Percentiles rank a stretch among this genome's conserved stretches.
Evolutionary conservation across 2,797 vertebrate genomes (phyloP).

Genomic region (Tangara arthus): DNA sequence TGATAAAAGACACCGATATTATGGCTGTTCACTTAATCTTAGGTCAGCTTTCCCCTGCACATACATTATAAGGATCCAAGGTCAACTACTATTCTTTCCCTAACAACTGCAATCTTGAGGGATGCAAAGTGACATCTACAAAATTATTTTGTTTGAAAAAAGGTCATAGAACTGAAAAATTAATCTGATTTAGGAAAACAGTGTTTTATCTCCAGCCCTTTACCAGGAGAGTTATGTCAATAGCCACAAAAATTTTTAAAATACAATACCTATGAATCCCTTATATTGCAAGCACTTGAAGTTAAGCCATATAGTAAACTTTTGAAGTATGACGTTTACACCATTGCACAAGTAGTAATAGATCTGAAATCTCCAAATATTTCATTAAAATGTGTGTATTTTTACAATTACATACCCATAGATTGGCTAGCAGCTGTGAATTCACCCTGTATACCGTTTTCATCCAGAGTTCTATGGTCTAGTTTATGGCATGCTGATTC

Average conservation of each 20-base stretch:
- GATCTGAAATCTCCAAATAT: not conserved
- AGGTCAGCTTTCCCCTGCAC: not conserved
- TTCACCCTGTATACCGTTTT: constrained; percentile 75
- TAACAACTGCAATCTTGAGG: not conserved
- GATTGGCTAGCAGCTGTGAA: constrained; percentile 73
- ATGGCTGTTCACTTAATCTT: not conserved
- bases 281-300: not conserved
- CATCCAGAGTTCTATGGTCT: constrained; percentile 67
- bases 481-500: constrained; percentile 70
- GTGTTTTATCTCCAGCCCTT: not conserved
- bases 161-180: not conserved
- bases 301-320: not conserved
- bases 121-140: not conserved
- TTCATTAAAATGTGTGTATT: not conserved
- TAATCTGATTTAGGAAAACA: not conserved
- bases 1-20: not conserved
- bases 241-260: not conserved
- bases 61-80: not conserved
- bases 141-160: not conserved
- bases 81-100: not conserved
- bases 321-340: not conserved
- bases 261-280: not conserved
- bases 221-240: not conserved
- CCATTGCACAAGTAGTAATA: not conserved
- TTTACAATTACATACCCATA: constrained; percentile 71